Conservation (phyloP, 2,888 invertebrate genomes). For the Junonia oenone region DNA sequence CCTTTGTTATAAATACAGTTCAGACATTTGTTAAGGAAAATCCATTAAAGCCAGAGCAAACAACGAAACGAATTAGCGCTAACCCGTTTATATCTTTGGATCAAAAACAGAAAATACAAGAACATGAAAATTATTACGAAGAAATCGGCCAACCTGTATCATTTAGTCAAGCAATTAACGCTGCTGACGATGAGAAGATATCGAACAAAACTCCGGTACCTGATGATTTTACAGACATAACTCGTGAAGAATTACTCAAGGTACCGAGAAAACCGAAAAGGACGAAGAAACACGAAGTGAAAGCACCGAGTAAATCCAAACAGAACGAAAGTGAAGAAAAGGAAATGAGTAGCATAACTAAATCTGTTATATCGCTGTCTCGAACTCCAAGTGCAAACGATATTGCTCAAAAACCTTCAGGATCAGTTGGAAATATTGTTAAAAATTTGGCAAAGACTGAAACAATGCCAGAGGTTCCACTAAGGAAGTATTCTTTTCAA, state of each 20-base stretch:
- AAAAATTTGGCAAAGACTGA: slow-evolving; percentile 48
- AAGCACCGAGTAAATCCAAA: slow-evolving; percentile 22
- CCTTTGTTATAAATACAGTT: slow-evolving; percentile 56
- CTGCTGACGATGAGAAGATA: slow-evolving; percentile 68
- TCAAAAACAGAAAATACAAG: slow-evolving; percentile 41
- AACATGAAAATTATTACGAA: slow-evolving; percentile 65
- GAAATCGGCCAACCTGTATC: slow-evolving; percentile 56
- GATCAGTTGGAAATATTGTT: slow-evolving; percentile 46
- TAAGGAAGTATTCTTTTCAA: slow-evolving; percentile 59
- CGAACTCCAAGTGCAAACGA: slow-evolving; percentile 62
- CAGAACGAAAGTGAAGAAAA: slow-evolving; percentile 32
- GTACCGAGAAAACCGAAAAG: slow-evolving; percentile 64
- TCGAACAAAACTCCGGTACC: slow-evolving; percentile 41
- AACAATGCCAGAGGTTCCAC: slow-evolving; percentile 32
- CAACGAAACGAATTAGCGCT: slow-evolving; percentile 34
- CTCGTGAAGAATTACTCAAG: slow-evolving; percentile 61
- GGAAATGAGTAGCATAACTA: slow-evolving; percentile 51
- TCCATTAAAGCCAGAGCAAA: slow-evolving; percentile 23
- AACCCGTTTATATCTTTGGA: slow-evolving; percentile 34
- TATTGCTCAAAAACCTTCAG: slow-evolving; percentile 16
- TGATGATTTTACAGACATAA: slow-evolving; percentile 49
- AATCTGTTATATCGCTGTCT: slow-evolving; percentile 61
- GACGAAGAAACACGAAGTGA: slow-evolving; percentile 45
- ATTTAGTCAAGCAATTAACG: slow-evolving; percentile 39
- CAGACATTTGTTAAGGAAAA: slow-evolving; percentile 37